Evolutionary conservation across 1,140 invertebrate genomes (phyloP).

Genomic region (Trachymyrmex septentrionalis): DNA sequence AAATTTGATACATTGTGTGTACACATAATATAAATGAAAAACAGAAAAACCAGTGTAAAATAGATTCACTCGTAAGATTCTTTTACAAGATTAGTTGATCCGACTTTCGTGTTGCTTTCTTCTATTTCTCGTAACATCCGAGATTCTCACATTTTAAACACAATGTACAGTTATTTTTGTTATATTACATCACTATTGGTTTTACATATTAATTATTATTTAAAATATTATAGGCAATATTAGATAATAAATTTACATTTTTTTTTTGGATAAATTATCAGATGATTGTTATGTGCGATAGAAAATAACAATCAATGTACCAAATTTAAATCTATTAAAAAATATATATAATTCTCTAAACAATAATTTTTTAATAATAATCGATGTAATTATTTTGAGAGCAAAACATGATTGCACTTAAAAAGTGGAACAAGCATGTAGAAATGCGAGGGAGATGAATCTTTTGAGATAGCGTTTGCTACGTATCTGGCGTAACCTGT

Average conservation of each 20-base stretch:
- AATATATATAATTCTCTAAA: not conserved
- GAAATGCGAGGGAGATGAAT: slow-evolving; percentile 37
- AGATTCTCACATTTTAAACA: slow-evolving; percentile 3
- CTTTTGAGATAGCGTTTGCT: slow-evolving; percentile 41
- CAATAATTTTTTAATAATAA: slow-evolving; percentile 1
- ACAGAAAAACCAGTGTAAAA: not conserved
- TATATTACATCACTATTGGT: not conserved
- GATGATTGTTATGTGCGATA: not conserved
- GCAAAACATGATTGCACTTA: not conserved
- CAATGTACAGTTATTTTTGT: not conserved
- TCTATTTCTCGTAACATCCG: slow-evolving; percentile 63
- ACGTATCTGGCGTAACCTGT: slow-evolving; percentile 35
- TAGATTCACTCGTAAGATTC: slow-evolving; percentile 12
- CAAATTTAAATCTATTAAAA: not conserved
- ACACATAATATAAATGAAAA: not conserved
- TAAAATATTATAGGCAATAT: slow-evolving; percentile 7
- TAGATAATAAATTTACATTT: not conserved
- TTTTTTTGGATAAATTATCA: not conserved
- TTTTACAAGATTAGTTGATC: slow-evolving; percentile 13
- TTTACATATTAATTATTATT: too few relatives aligned
- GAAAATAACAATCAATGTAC: slow-evolving; percentile 17
- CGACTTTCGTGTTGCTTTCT: slow-evolving; percentile 39
- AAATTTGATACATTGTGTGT: not conserved
- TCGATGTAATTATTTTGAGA: slow-evolving; percentile 20
- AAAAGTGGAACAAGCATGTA: slow-evolving; percentile 45